phyloP scores from a whole-genome alignment of 2,797 vertebrate genomes.

The Poeciliopsis presidionis region DNA sequence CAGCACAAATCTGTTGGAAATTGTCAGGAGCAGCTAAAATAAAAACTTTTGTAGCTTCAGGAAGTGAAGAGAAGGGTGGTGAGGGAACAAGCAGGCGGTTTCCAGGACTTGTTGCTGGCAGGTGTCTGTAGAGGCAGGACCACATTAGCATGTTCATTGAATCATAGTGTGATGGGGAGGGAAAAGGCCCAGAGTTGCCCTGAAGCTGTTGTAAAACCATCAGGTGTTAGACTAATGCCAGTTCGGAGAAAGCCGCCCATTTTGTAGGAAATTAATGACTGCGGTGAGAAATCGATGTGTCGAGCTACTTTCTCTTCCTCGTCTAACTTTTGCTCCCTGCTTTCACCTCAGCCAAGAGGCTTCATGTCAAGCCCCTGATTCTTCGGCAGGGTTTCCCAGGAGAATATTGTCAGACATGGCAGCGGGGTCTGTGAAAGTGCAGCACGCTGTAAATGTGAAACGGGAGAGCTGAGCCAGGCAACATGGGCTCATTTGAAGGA shows the following conservation, averaged over 20 bases:
- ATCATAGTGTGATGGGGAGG: not conserved
- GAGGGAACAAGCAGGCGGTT: not conserved
- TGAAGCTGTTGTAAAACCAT: not conserved
- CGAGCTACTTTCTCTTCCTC: slow-evolving; percentile 5
- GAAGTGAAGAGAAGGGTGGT: not conserved
- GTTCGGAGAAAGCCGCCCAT: not conserved
- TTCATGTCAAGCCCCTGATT: slow-evolving; percentile 40
- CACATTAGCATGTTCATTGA: not conserved
- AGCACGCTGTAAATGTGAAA: slow-evolving; percentile 25
- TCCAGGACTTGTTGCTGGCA: slow-evolving; percentile 1
- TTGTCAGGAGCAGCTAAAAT: not conserved
- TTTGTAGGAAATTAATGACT: not conserved
- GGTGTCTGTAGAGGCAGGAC: not conserved
- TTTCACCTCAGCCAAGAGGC: slow-evolving; percentile 30
- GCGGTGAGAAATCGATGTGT: not conserved
- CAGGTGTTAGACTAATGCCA: not conserved
- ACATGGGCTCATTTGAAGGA: slow-evolving; percentile 22
- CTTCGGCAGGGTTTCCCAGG: slow-evolving; percentile 32
- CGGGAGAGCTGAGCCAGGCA: slow-evolving; percentile 32
- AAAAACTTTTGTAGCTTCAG: not conserved
- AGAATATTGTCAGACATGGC: slow-evolving; percentile 36
- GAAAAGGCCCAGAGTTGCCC: not conserved
- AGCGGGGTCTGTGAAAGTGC: slow-evolving; percentile 21
- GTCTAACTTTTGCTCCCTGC: slow-evolving; percentile 15
- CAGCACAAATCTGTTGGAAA: not conserved